phyloP scores from a whole-genome alignment of 2,797 vertebrate species.

The Myiotriccus ornatus region DNA sequence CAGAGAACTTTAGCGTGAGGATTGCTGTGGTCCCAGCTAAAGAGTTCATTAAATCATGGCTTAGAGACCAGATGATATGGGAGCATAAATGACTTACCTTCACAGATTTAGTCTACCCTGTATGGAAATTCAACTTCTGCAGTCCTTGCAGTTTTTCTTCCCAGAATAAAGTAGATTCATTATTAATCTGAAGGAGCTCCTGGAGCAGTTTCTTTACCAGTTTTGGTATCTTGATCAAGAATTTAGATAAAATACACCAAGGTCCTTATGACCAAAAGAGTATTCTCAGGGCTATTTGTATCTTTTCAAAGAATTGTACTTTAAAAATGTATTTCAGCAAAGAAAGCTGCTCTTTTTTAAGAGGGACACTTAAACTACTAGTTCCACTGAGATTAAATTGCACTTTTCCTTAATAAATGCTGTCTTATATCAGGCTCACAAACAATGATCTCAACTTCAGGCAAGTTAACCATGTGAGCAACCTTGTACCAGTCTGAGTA shows the following conservation, averaged over 20 bases:
- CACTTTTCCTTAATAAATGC: neutral
- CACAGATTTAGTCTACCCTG: neutral
- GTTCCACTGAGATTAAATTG: neutral
- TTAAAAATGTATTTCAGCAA: neutral
- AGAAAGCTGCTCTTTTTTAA: neutral
- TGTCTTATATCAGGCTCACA: neutral
- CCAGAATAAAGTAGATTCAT: neutral
- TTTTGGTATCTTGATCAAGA: neutral
- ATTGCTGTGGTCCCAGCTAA: neutral
- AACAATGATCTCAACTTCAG: neutral
- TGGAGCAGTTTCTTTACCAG: neutral
- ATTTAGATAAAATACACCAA: neutral
- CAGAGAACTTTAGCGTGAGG: neutral
- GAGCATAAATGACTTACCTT: neutral
- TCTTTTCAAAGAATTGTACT: neutral
- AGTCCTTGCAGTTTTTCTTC: neutral
- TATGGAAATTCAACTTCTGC: neutral
- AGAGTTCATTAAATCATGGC: slow-evolving; percentile 11
- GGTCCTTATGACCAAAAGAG: neutral
- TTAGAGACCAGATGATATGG: neutral
- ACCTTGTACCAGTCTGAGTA: neutral
- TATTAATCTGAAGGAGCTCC: neutral
- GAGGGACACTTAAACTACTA: neutral
- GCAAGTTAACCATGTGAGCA: neutral
- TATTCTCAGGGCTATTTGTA: neutral